Base-by-base conservation (phyloP, 2,797 vertebrate species). In the Oryzias dopingdopingensis region DNA sequence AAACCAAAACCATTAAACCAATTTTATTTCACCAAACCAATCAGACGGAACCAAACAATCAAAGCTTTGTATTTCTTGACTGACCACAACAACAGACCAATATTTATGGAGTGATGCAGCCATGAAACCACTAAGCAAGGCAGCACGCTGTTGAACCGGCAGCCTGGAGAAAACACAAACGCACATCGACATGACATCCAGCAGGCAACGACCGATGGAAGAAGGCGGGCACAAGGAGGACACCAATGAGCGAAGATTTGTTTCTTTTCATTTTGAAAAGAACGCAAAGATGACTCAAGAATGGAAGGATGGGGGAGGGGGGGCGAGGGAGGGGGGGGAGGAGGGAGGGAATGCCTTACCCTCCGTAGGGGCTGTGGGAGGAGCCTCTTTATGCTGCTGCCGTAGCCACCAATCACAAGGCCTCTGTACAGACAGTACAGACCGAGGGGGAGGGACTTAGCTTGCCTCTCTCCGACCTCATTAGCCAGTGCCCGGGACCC, bases 391-490 rank as follows among this genome's bases (percentile, higher is more conserved):
- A 91, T 90, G 88, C 88, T 79, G 85, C 88, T 84, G 88, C 89
- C 65, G 90, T 88, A 90, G 85, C 89, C 89, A 76, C 88, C 86
- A 85, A 90, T 90, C 88, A 91, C 89, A 88, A 92, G 81, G 90
- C 92, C 90, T 84, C 92, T 91, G 90, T 92, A 92, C 82, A 92
- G 88, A 87, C 91, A 92, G 89, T 92, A 92, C 82, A 92, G 83
- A 83, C 88, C 88, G 72, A 91, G 89, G 86, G 90, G 89, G 80
- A 91, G 89, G 86, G 88, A 84, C 88, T 93, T 92, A 88, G 92
- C 77, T 79, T 80, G 87, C 82, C 88, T 86, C 80, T 84, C 88
- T 81, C 86, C 65, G 73, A 83, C 81, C 86, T 82, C 81, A 72
- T 79, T 84, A 79, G 81, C 83, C 80, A 86, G 79, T 62, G 82